Evolutionary conservation across 2,113 vertebrate species (phyloP), one percentile per base, ranked within the genome.

Genomic region (Tretioscincus oriximinensis): DNA sequence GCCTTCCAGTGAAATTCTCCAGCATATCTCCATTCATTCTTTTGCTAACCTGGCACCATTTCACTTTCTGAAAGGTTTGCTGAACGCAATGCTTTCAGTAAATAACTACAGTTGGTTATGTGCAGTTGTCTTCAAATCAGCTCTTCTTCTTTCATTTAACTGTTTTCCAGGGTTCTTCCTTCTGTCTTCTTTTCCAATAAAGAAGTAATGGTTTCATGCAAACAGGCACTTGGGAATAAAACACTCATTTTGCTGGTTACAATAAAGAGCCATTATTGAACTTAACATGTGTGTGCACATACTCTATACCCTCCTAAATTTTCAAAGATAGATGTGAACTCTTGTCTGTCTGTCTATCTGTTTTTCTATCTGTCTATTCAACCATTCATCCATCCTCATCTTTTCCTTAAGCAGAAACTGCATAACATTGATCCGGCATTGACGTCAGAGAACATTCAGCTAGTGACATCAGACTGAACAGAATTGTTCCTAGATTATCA

Each of bases 1-100:
- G n/a, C n/a, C n/a, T n/a, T 84, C 67, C 81, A 78, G 83, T 84
- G 86, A 86, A 91, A 71, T 76, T 82, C 45, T 91, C 88, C 89
- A 90, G 87, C 77, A 80, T 81, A 81, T 70, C 35, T 73, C 35
- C 88, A 86, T 92, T 92, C 90, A 91, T 87, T 90, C 78, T 49
- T 26, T 78, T 86, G 81, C 85, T 83, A 86, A 87, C 70, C 78
- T 89, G 83, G 85, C 4, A 7, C 21, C 51, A 61, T 83, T 84
- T 89, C 71, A n/a, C 78, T 49, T 72, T 79, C 67, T 74, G 85
- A 87, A 80, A 84, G 77, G 78, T 78, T 83, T 73, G 65, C 84
- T 89, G 35, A 87, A 87, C 73, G 70, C 9, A 0, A 69, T 85
- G 82, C 47, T 86, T 82, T 73, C 1, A 76, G 31, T 76, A 76